A percentile compares a stretch with the other conserved stretches of the same genome.
Conservation (phyloP, 1,140 invertebrate species). For the Micrasema longulum region DNA sequence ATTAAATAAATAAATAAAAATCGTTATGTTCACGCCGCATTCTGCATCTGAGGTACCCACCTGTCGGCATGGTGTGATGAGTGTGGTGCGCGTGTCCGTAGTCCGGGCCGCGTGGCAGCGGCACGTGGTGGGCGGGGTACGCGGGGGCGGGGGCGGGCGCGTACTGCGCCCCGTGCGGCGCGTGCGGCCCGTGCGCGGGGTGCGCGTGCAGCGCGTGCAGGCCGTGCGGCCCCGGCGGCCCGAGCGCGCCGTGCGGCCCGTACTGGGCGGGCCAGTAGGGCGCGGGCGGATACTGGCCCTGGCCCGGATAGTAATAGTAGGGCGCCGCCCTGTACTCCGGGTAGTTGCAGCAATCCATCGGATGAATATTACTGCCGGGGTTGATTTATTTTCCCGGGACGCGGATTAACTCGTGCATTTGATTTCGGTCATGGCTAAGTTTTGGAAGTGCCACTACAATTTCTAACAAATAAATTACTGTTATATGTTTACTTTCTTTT, state of each 20-base stretch:
- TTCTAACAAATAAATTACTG: too few species aligned
- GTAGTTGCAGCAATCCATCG: slow-evolving; percentile 53
- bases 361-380: too few species aligned
- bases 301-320: slow-evolving; percentile 33
- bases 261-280: not conserved
- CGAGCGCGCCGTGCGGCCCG: slow-evolving; percentile 1
- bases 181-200: not conserved
- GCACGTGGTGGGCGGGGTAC: slow-evolving; percentile 30
- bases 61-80: slow-evolving; percentile 34
- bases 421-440: too few species aligned
- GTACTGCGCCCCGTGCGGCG: slow-evolving; percentile 3
- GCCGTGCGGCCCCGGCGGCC: slow-evolving; percentile 12
- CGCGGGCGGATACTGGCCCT: slow-evolving; percentile 34
- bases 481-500: too few species aligned
- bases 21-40: not conserved
- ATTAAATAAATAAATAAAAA: not conserved
- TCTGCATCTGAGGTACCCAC: slow-evolving; percentile 20
- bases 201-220: not conserved
- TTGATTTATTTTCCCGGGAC: too few species aligned
- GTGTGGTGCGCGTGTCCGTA: slow-evolving; percentile 18
- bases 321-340: slow-evolving; percentile 42
- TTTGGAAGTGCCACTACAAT: too few species aligned
- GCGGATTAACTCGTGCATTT: too few species aligned
- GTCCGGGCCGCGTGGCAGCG: not conserved
- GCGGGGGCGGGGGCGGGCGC: not conserved